Evolutionary conservation across 1,140 invertebrate species (phyloP), one percentile per base, ranked within the genome.

Genomic region (Nomia melanderi): DNA sequence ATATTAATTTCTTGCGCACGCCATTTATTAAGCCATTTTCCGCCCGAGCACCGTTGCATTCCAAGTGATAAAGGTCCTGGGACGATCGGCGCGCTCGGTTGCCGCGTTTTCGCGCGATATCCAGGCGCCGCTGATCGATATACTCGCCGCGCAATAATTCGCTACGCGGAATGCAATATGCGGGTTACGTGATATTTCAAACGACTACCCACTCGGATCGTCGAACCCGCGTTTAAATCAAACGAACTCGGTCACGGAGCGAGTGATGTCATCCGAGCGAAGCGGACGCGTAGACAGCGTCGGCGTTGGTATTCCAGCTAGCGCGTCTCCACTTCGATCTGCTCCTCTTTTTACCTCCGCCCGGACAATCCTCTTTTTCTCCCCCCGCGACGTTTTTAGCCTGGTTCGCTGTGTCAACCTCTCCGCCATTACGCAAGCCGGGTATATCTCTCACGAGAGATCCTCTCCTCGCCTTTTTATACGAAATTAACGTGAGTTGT

Each of bases 401-500:
- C 47, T n/a, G 47, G 47, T 50, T 50, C 47, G 47, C 47, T 20
- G 66, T 25, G 60, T 64, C 25, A 31, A 59, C 36, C n/a, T 39
- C 33, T 29, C 17, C 6, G 14, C 25, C n/a, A 56, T 70, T 77
- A 17, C 65, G 65, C 36, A 67, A 76, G 36, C 14, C 39, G 74
- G n/a, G n/a, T n/a, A 82, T 83, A 72, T 66, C 77, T 39, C 23
- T 25, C 56, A 9, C 36, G 60, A 17, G 67, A 69, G 33, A 56
- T 8, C 33, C 8, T 3, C 8, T 36, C 6, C 60, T 76, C 56
- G 66, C n/a, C 65, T 71, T 76, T 72, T 79, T 72, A 54, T 75
- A 83, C 77, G 80, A 85, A 86, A 86, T 85, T 82, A 83, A 86
- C 77, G 69, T 17, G 65, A 85, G 78, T 82, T 76, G 65, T 75